Base-by-base conservation (phyloP, 2,888 invertebrate species). In the Odontothrips loti region DNA sequence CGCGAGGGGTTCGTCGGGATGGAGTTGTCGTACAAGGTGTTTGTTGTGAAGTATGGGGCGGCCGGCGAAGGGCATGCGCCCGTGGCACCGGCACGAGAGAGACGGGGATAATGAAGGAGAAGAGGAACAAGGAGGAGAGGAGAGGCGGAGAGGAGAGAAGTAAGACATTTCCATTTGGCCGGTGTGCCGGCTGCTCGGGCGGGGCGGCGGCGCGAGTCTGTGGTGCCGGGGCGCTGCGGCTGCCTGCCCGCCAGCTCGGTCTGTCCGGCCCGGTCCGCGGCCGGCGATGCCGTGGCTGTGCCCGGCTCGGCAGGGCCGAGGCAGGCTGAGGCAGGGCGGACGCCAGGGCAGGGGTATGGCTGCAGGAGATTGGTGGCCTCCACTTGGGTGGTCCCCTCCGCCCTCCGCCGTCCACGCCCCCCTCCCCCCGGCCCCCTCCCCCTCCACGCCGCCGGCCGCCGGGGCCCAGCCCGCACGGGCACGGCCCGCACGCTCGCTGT, bases 151-250 rank as follows among this genome's bases (percentile, higher is more conserved):
- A 75, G 68, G 68, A 75, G 68, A 75, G 68, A 75, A 75, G 68
- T 75, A 75, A 75, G 68, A 75, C 68, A 75, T 75, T 75, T 75
- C 68, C 68, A 75, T 75, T 75, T 75, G 68, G 27, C 68, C 68
- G 68, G 68, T n/a, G 27, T 27, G 68, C 68, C 23, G 68, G 68
- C 68, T 75, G 68, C 68, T 27, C 68, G 23, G 68, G 68, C 68
- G 23, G 68, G 68, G 23, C 68, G 68, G 68, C 68, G 8, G 68
- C 20, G 68, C 63, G 68, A n/a, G 68, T 68, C 23, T 23, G 68
- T 17, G 51, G 17, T 17, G 51, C 68, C 20, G 68, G 68, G n/a
- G 68, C 68, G 68, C 68, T n/a, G n/a, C 68, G 68, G n/a, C 68
- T 27, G 68, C 68, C 68, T 75, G 68, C 6, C 27, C 68, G 68